Evolutionary conservation across 64 coral and sea anemone species (phyloP), one percentile per base, ranked within the genome.

Genomic region (Stylophora pistillata): DNA sequence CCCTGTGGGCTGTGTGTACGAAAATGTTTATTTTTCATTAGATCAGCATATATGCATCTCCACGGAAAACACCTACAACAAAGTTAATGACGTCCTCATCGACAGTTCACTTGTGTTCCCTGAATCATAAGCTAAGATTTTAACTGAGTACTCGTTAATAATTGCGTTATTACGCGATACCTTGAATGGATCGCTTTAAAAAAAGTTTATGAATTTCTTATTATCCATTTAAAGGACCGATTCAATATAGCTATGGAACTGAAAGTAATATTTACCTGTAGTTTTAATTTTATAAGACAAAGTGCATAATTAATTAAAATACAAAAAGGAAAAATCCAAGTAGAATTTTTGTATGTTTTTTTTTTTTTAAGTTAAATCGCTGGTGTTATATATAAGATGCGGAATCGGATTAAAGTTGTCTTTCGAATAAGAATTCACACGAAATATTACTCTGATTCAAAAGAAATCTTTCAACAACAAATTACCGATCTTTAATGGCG

Each of bases 11-110:
- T 13, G 55, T 16, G 28, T 20, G 27, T 53, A 55, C 53, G 47
- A 56, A 20, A 76, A 7, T 41, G 32, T 23, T 41, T 76, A 41
- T 41, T 76, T 75, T 75, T 75, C 73, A 75, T 75, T 75, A 75
- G 1, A 41, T 17, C 73, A 20, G 20, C 73, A 52, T 75, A 33
- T 23, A 75, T 75, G 73, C 16, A 10, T 52, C 18, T 75, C 18
- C 34, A 53, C 13, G 20, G 6, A 25, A 56, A 29, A 56, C 18
- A 12, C 3, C 23, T 7, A 47, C 0, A 25, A 25, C 20, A 56
- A 78, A 78, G 23, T 23, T 27, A 56, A 53, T 56, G n/a, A 52
- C 18, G 13, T 55, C 20, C n/a, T 23, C 10, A 78, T 55, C 56
- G 75, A 78, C n/a, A 78, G 32, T 78, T 78, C 15, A 78, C 21